Percentiles rank a stretch among this genome's conserved stretches.
phyloP scores from a whole-genome alignment of 2,888 invertebrate genomes.

The Drosophila mayaguana region DNA sequence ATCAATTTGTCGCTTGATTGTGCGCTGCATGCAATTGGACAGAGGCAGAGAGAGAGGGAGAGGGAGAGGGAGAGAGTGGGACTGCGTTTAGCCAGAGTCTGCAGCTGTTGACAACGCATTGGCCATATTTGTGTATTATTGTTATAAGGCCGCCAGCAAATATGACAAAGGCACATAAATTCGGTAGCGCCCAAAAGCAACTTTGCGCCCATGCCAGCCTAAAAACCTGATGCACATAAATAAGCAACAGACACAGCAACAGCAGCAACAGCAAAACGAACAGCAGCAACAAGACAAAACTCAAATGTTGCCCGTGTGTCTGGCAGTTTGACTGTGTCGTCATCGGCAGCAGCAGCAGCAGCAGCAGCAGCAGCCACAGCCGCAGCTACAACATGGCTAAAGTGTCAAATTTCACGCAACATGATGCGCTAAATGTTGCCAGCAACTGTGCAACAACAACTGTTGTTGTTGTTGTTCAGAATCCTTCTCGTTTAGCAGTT shows the following conservation, averaged over 20 bases:
- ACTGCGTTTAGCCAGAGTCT: slow-evolving; percentile 29
- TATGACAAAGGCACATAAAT: slow-evolving; percentile 79
- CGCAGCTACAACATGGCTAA: slow-evolving; percentile 56
- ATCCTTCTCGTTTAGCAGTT: slow-evolving; percentile 65
- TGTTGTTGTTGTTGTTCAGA: slow-evolving; percentile 31
- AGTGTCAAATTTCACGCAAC: slow-evolving; percentile 82
- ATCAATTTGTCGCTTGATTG: slow-evolving; percentile 81
- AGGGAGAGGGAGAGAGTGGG: not conserved
- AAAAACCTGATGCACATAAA: slow-evolving; percentile 55
- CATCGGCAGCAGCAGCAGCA: slow-evolving; percentile 36
- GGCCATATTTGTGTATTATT: slow-evolving; percentile 78
- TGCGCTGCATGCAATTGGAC: slow-evolving; percentile 39
- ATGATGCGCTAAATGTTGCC: slow-evolving; percentile 80
- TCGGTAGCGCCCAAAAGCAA: slow-evolving; percentile 64
- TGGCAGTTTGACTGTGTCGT: slow-evolving; percentile 61
- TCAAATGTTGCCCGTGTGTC: slow-evolving; percentile 72
- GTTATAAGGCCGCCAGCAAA: slow-evolving; percentile 70
- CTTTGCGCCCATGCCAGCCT: slow-evolving; percentile 18
- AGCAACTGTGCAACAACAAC: slow-evolving; percentile 66
- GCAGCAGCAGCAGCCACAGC: slow-evolving; percentile 18
- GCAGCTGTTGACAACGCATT: slow-evolving; percentile 72
- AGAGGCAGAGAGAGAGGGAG: not conserved
- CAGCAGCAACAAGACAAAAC: slow-evolving; percentile 36
- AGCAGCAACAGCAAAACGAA: slow-evolving; percentile 20
- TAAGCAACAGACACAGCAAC: slow-evolving; percentile 41